These are phyloP conservation scores for Ophiodon elongatus DNA, from an alignment of 2,113 vertebrate species.

Conservation along the genomic window DNA sequence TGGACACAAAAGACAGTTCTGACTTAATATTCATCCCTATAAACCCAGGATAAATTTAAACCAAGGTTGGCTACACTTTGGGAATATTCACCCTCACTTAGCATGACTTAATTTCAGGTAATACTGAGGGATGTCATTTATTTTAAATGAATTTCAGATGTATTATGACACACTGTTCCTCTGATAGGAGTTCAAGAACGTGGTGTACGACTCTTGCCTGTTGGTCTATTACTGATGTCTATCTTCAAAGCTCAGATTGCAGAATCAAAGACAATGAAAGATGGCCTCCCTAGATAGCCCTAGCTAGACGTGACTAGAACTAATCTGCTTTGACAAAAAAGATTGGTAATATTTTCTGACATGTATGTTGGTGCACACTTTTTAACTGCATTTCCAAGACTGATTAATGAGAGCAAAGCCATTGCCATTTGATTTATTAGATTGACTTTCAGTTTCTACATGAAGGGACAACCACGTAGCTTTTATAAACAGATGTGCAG, in stretches of 20 bases:
- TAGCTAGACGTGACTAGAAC: constrained; percentile 50
- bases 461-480: not conserved
- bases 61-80: constrained; percentile 46
- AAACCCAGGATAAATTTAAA: constrained; percentile 66
- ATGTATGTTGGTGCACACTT: constrained; percentile 29
- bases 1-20: constrained; percentile 52
- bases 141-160: constrained; percentile 68
- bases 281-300: constrained; percentile 69
- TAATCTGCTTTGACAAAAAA: constrained; percentile 69
- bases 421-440: constrained; percentile 34
- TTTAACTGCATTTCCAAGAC: constrained; percentile 52
- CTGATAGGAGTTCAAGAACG: constrained; percentile 74
- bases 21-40: constrained; percentile 62
- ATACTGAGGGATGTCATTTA: constrained; percentile 77
- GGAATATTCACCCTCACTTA: constrained; percentile 58
- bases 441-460: constrained; percentile 42
- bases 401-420: constrained; percentile 42
- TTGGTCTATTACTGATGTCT: constrained; percentile 66
- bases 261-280: constrained; percentile 76
- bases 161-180: constrained; percentile 34
- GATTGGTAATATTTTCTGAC: constrained; percentile 66
- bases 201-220: constrained; percentile 49
- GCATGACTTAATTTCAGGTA: constrained; percentile 79
- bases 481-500: constrained; percentile 39
- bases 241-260: constrained; percentile 78